These are phyloP conservation scores for Adelges cooleyi DNA, from an alignment of 1,140 invertebrate species.

Conservation along the genomic window DNA sequence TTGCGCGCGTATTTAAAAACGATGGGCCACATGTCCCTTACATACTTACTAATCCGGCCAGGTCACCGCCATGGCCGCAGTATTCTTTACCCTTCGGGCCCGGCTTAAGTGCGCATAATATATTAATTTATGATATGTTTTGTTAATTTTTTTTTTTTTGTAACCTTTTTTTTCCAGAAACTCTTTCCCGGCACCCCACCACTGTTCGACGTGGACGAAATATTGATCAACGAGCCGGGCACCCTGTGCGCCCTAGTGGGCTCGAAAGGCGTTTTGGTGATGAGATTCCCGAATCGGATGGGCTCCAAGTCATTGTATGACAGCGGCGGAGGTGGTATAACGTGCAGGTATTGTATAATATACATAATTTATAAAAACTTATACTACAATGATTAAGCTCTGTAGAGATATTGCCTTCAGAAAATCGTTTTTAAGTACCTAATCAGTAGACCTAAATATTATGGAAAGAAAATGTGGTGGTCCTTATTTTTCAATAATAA, in stretches of 20 bases:
- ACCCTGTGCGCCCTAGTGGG: conserved; percentile 41
- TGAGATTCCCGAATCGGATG: conserved; percentile 42
- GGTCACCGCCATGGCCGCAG: conserved; percentile 5
- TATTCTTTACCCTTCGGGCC: conserved; percentile 25
- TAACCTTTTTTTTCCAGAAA: conserved; percentile 35
- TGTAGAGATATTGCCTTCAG: too few species aligned
- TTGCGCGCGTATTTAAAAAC: conserved; percentile 26
- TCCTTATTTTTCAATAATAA: too few species aligned
- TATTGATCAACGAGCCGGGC: conserved; percentile 41
- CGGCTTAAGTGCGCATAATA: conserved; percentile 24
- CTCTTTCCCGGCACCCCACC: conserved; percentile 40
- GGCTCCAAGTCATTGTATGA: conserved; percentile 39
- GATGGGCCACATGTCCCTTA: conserved; percentile 18
- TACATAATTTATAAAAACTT: too few species aligned
- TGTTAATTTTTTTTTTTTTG: conserved; percentile 12
- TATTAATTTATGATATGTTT: conserved; percentile 27
- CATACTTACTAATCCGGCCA: conserved; percentile 24
- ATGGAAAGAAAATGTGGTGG: too few species aligned
- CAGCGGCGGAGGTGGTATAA: conserved; percentile 37
- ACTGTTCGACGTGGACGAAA: conserved; percentile 40
- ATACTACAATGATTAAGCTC: too few species aligned
- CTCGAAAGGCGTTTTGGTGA: conserved; percentile 38
- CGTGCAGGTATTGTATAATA: conserved; percentile 30
- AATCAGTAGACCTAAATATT: too few species aligned
- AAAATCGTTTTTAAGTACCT: too few species aligned